Evolutionary conservation across 2,888 invertebrate genomes (phyloP).

Genomic region (Frankliniella fusca): DNA sequence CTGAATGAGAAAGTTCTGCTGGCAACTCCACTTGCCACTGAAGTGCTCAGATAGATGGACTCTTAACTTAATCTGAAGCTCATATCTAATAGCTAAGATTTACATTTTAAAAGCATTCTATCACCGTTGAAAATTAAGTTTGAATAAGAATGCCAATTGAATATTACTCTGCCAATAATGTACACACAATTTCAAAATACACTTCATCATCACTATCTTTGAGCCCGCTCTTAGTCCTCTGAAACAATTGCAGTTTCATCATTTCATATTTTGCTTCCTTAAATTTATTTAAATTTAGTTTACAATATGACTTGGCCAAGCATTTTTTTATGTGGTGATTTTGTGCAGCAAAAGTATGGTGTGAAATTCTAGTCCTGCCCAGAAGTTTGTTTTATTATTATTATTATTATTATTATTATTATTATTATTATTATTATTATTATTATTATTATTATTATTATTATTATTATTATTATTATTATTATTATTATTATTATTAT

Average conservation of each 20-base stretch:
- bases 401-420: neutral
- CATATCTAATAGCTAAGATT: neutral
- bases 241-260: neutral
- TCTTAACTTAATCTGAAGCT: neutral
- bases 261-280: neutral
- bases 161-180: neutral
- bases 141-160: neutral
- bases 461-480: neutral
- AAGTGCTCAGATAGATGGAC: neutral
- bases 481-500: too few relatives aligned
- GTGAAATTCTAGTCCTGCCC: too few relatives aligned
- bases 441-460: neutral
- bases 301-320: neutral
- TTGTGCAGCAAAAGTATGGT: neutral
- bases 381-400: too few relatives aligned
- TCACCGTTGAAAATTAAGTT: neutral
- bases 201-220: too few relatives aligned
- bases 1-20: neutral
- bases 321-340: neutral
- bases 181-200: neutral
- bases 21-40: neutral
- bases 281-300: neutral
- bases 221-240: neutral
- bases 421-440: neutral
- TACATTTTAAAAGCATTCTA: neutral